Conservation (phyloP, 2,797 vertebrate genomes). For the Aselliscus stoliczkanus region DNA sequence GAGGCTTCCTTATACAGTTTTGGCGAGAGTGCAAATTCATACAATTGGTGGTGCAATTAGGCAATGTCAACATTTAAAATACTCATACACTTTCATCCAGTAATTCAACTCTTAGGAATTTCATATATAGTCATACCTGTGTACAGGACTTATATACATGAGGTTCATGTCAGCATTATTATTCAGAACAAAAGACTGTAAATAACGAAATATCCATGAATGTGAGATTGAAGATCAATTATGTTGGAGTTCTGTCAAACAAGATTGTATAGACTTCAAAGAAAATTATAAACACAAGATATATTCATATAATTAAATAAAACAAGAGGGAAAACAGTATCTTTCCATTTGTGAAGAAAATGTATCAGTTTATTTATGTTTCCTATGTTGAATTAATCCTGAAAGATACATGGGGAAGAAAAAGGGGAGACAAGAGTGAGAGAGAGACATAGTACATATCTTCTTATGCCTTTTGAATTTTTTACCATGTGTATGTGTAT, state of each 20-base stretch:
- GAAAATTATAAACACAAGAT: not conserved
- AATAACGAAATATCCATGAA: not conserved
- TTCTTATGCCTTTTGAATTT: not conserved
- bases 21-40: not conserved
- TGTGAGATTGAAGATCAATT: not conserved
- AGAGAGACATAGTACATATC: not conserved
- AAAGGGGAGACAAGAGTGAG: not conserved
- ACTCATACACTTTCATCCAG: not conserved
- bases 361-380: not conserved
- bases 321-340: not conserved
- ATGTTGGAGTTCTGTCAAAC: not conserved
- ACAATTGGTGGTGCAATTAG: not conserved
- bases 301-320: not conserved
- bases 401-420: not conserved
- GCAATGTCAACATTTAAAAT: slow-evolving; percentile 11
- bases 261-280: not conserved
- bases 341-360: not conserved
- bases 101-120: not conserved
- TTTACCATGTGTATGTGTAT: not conserved
- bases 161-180: not conserved
- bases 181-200: not conserved
- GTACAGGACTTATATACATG: not conserved
- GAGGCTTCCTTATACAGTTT: not conserved
- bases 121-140: not conserved
- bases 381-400: not conserved